Evolutionary conservation across 2,888 invertebrate species (phyloP), one percentile per base, ranked within the genome.

Genomic region (Diploptera punctata): DNA sequence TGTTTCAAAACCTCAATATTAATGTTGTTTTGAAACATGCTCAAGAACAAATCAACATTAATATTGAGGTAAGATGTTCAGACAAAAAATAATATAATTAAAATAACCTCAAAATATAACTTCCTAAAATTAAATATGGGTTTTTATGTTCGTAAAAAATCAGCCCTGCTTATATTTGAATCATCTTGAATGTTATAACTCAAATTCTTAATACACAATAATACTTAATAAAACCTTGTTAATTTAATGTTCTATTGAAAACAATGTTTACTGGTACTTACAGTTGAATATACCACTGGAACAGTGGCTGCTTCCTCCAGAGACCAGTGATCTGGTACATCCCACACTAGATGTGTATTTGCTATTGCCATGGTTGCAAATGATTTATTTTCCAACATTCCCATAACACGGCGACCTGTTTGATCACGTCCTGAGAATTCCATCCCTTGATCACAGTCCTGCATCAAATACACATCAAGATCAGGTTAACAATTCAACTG

Each of bases 291-390:
- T 5, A 87, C 90, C 4, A 86, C 85, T 0, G 91, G 91, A 1
- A 91, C 84, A 0, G 90, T 89, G 0, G 89, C 87, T 3, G 90
- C 91, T 24, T 91, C 88, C 77, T 88, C 87, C 71, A 90, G 78
- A 0, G 84, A 83, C 91, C 91, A 91, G 0, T 78, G 49, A 0
- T 85, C 82, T 0, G 91, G 90, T 3, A 90, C 81, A 0, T 82
- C 77, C 87, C 90, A 90, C 1, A 79, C 71, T 3, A 87, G 81
- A 29, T 80, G 75, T 10, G 80, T 79, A 78, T 88, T 86, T 7
- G 84, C 83, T 60, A 84, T 78, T 13, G 88, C 82, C 33, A 84
- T 79, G 24, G 87, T 85, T 0, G 89, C 84, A 68, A 91, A 79
- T 16, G 87, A 86, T 74, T 84, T 83, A 3, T 81, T 68, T 1